These are phyloP conservation scores for Gari tellinella DNA, from an alignment of 2,888 invertebrate genomes.

Conservation along the genomic window DNA sequence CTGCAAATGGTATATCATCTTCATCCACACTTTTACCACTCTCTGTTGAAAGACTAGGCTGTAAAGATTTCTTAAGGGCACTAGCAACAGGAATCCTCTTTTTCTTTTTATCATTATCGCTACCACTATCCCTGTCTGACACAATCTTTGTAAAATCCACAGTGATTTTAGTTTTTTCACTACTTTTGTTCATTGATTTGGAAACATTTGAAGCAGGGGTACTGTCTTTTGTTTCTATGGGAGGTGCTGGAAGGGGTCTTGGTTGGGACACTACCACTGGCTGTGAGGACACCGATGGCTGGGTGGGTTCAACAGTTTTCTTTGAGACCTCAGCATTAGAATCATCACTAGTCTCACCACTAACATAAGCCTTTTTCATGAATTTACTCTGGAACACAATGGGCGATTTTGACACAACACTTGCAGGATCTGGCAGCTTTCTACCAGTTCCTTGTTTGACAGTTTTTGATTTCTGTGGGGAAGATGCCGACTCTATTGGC, in stretches of 20 bases:
- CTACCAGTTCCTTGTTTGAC: slow-evolving; percentile 55
- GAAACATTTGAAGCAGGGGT: slow-evolving; percentile 6
- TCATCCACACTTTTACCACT: slow-evolving; percentile 60
- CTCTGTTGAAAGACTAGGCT: slow-evolving; percentile 51
- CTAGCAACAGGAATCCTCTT: slow-evolving; percentile 76
- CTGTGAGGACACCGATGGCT: neutral
- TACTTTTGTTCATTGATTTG: slow-evolving; percentile 11
- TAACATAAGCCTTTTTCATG: slow-evolving; percentile 58
- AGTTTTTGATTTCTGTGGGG: slow-evolving; percentile 53
- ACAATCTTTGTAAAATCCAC: slow-evolving; percentile 71
- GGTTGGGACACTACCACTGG: slow-evolving; percentile 44
- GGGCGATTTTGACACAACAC: slow-evolving; percentile 52
- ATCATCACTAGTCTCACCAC: no score
- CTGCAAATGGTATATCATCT: slow-evolving; percentile 80
- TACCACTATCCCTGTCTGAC: slow-evolving; percentile 55
- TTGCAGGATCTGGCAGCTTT: slow-evolving; percentile 62
- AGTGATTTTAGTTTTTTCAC: slow-evolving; percentile 61
- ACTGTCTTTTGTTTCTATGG: slow-evolving; percentile 4
- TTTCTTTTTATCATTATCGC: slow-evolving; percentile 59
- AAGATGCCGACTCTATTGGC: slow-evolving; percentile 55
- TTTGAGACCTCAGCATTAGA: no score
- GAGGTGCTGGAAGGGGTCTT: slow-evolving; percentile 47
- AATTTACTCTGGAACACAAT: slow-evolving; percentile 69
- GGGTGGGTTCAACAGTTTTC: no score
- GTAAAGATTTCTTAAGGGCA: slow-evolving; percentile 59